Evolutionary conservation across 1,140 invertebrate species (phyloP), one percentile per base, ranked within the genome.

Genomic region (Adelges cooleyi): DNA sequence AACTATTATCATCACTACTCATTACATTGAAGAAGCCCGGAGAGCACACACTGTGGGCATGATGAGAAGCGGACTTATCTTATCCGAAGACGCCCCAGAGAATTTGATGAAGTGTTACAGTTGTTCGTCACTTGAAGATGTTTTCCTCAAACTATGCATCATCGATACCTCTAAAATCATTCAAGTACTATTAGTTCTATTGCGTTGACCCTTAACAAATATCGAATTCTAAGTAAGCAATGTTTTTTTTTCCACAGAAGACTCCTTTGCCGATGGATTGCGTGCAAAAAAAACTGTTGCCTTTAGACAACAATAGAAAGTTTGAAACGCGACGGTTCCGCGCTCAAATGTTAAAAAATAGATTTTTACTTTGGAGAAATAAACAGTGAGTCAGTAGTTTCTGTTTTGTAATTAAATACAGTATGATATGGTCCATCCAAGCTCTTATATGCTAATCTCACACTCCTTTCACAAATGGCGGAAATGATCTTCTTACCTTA

Each of bases 1-100:
- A 27, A 83, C 86, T 1, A 80, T 89, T 27, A 84, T 96, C 38
- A 92, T 95, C 49, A 95, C 92, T 1, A 95, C 92, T 15, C 92
- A 95, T 78, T 95, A 95, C 71, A 92, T 95, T 48, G 92, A 95
- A 72, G 92, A 96, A 77, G 85, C 90, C 3, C 82, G 85, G 71
- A 84, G 90, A 73, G 87, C 90, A 13, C 79, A 91, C 74, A 80
- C 68, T 74, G 80, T 82, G 66, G 82, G 82, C 18, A 70, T 84
- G 22, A 83, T 84, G 81, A 73, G 82, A 71, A 77, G 75, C 67
- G 82, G 82, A 11, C 71, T 76, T 33, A 71, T 84, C n/a, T 69
- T 84, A 48, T 82, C 81, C 0, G 81, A 84, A 72, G 75, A 79
- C 50, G 74, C 77, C 36, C 82, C 82, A 4, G 71, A 59, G 15